Evolutionary conservation across 2,113 vertebrate species (phyloP).

Genomic region (Castor canadensis): DNA sequence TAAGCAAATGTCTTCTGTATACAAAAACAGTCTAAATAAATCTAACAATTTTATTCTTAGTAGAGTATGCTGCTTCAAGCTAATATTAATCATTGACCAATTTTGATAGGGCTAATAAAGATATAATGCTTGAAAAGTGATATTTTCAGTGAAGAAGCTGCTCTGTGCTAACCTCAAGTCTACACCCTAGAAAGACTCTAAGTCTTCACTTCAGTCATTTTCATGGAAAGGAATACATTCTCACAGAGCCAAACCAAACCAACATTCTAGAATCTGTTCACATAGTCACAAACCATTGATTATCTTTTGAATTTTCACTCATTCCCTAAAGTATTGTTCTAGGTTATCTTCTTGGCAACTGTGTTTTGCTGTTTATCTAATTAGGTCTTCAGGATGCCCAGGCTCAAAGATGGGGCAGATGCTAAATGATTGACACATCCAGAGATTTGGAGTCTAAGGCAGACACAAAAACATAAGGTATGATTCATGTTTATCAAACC

Average conservation of each 20-base stretch:
- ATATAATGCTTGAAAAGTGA: neutral
- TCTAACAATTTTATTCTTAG: neutral
- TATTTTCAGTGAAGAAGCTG: neutral
- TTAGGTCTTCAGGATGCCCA: neutral
- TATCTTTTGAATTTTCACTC: neutral
- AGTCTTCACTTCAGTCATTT: neutral
- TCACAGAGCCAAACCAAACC: neutral
- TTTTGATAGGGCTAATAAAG: neutral
- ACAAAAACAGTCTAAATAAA: neutral
- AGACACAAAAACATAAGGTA: neutral
- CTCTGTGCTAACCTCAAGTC: neutral
- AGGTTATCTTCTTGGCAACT: neutral
- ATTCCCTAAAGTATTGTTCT: neutral
- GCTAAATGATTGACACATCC: neutral
- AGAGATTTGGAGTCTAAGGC: neutral
- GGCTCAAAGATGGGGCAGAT: neutral
- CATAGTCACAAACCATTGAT: neutral
- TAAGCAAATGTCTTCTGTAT: neutral
- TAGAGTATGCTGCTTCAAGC: neutral
- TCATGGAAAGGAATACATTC: neutral
- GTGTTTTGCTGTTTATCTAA: neutral
- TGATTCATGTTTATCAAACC: slow-evolving; percentile 38
- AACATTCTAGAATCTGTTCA: neutral
- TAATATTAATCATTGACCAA: neutral
- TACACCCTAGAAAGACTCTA: neutral